Evolutionary conservation across 2,797 vertebrate genomes (phyloP).

Genomic region (Distichodus sexfasciatus): DNA sequence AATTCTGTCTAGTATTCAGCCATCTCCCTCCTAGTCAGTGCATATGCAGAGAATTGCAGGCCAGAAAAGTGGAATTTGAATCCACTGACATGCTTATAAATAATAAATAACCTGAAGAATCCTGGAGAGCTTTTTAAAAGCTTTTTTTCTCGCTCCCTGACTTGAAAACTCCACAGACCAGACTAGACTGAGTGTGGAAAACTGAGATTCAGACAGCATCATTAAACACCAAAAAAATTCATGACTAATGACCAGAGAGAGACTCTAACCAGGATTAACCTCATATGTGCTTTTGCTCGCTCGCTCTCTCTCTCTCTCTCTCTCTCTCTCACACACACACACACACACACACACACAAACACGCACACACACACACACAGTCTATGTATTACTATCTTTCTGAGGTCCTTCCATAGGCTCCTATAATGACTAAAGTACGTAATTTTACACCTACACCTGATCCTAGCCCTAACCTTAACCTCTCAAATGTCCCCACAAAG

Average conservation of each 20-base stretch:
- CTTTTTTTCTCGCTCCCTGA: background rate
- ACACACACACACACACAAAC: slow-evolving; percentile 5
- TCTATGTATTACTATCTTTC: no score
- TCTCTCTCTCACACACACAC: slow-evolving; percentile 7
- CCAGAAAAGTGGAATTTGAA: slow-evolving; percentile 24
- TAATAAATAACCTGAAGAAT: slow-evolving; percentile 14
- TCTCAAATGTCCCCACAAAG: no score
- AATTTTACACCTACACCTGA: no score
- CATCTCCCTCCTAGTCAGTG: no score
- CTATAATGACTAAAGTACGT: no score
- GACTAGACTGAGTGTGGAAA: slow-evolving; percentile 17
- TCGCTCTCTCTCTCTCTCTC: no score
- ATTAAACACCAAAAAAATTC: slow-evolving; percentile 48
- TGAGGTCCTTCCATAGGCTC: no score
- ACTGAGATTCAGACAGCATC: slow-evolving; percentile 25
- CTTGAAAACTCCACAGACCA: slow-evolving; percentile 8
- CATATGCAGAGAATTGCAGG: slow-evolving; percentile 1
- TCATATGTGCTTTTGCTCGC: slow-evolving; percentile 49
- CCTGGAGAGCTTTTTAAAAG: background rate
- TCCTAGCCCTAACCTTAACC: no score
- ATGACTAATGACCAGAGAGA: slow-evolving; percentile 40
- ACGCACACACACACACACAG: slow-evolving; percentile 12
- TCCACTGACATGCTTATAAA: slow-evolving; percentile 8
- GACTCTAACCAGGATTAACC: slow-evolving; percentile 11
- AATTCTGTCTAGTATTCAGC: no score